phyloP scores from a whole-genome alignment of 2,888 invertebrate genomes.

The Dromius quadrimaculatus region DNA sequence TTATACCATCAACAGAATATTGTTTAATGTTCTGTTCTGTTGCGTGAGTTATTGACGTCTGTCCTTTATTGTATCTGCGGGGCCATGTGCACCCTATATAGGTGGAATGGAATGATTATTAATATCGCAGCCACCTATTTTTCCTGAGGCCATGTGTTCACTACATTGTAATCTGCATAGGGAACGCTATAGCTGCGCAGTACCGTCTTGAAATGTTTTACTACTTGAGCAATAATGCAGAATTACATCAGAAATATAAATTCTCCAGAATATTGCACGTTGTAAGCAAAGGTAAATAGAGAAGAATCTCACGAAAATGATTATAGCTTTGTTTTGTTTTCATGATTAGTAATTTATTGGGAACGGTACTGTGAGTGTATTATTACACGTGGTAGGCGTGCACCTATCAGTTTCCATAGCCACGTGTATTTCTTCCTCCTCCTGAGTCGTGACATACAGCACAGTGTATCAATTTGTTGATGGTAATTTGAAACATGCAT shows the following conservation, averaged over 20 bases:
- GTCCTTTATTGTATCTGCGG: conserved; percentile 18
- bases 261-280: neutral
- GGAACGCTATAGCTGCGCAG: conserved; percentile 7
- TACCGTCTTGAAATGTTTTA: conserved; percentile 19
- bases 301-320: conserved; percentile 1
- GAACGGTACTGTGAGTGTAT: neutral
- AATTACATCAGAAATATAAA: conserved; percentile 4
- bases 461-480: too few relatives aligned
- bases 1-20: too few relatives aligned
- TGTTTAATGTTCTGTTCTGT: too few relatives aligned
- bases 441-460: too few relatives aligned
- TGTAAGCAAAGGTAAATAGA: neutral
- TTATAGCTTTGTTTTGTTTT: neutral
- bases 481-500: too few relatives aligned
- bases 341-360: neutral
- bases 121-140: conserved; percentile 47
- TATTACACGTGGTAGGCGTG: conserved; percentile 24
- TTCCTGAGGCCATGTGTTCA: conserved; percentile 41
- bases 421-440: conserved; percentile 1
- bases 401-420: conserved; percentile 30
- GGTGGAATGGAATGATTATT: conserved; percentile 39
- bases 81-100: conserved; percentile 34
- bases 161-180: conserved; percentile 20
- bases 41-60: neutral
- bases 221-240: conserved; percentile 3